Percentiles rank a stretch among this genome's conserved stretches.
phyloP scores from a whole-genome alignment of 1,140 invertebrate species.

The Lethrus apterus region DNA sequence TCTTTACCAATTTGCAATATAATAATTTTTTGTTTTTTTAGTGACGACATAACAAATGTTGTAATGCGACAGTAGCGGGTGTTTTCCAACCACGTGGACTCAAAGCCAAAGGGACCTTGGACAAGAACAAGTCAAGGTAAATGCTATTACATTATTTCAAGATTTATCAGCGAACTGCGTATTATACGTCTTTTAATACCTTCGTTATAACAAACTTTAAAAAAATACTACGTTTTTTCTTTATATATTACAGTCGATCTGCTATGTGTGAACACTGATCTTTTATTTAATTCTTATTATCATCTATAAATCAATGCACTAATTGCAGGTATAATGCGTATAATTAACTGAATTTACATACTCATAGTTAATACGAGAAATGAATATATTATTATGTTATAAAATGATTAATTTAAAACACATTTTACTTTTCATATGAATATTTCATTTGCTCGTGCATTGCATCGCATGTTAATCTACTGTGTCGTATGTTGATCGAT shows the following conservation, averaged over 20 bases:
- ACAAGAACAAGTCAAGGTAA: constrained; percentile 13
- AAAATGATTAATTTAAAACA: constrained; percentile 12
- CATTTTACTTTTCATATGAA: constrained; percentile 12
- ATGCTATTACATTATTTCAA: constrained; percentile 8
- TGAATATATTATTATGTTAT: constrained; percentile 11
- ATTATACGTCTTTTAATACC: constrained; percentile 5
- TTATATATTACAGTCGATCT: neutral
- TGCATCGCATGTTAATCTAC: too few relatives aligned
- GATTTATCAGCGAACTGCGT: constrained; percentile 8
- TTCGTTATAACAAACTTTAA: constrained; percentile 1
- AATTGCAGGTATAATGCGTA: constrained; percentile 12
- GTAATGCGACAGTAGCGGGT: constrained; percentile 10
- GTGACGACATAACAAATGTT: too few relatives aligned
- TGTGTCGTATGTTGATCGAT: too few relatives aligned
- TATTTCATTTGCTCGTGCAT: constrained; percentile 14
- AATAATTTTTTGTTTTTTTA: too few relatives aligned
- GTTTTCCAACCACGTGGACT: constrained; percentile 13
- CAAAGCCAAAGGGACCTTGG: constrained; percentile 17
- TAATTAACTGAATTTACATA: constrained; percentile 13
- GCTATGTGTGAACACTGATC: neutral
- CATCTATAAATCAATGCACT: constrained; percentile 9
- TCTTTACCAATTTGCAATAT: too few relatives aligned
- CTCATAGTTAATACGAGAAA: constrained; percentile 13
- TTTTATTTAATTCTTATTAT: constrained; percentile 10
- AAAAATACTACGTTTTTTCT: neutral